Evolutionary conservation across 1,140 invertebrate genomes (phyloP), one percentile per base, ranked within the genome.

Genomic region (Adelges cooleyi): DNA sequence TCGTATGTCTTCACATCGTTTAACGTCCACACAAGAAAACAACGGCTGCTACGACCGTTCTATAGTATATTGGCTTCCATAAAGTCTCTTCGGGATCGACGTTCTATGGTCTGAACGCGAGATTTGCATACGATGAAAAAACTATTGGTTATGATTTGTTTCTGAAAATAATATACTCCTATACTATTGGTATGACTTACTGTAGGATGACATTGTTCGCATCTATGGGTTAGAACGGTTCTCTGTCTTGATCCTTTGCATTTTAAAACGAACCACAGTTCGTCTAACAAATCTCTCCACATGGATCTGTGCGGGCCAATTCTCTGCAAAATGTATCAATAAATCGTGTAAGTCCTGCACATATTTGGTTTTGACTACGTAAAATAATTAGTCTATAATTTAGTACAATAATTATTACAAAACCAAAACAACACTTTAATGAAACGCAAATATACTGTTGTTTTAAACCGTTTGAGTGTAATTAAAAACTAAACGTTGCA

Each of bases 281-380:
- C 88, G 67, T 87, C 84, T 20, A 82, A 81, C 86, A 90, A 89
- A 76, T 90, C 86, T 1, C 85, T 80, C 74, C 88, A 91, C 9
- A 90, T 72, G 2, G 89, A 89, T 73, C 89, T 86, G 72, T 86
- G 80, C 2, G 78, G 78, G 44, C 68, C 65, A 17, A 66, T 46
- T 44, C 17, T 22, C 49, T 53, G 11, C 23, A 11, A 33, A 33
- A 33, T 48, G 46, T 9, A 17, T n/a, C n/a, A n/a, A n/a, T n/a
- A n/a, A n/a, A n/a, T n/a, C n/a, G n/a, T n/a, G n/a, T n/a, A n/a
- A n/a, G n/a, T n/a, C n/a, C n/a, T n/a, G n/a, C n/a, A n/a, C n/a
- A n/a, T n/a, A n/a, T n/a, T n/a, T n/a, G n/a, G n/a, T n/a, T n/a
- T n/a, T n/a, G n/a, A n/a, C n/a, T n/a, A n/a, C n/a, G n/a, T n/a